phyloP scores from a whole-genome alignment of 2,797 vertebrate genomes.

The Myotis myotis region DNA sequence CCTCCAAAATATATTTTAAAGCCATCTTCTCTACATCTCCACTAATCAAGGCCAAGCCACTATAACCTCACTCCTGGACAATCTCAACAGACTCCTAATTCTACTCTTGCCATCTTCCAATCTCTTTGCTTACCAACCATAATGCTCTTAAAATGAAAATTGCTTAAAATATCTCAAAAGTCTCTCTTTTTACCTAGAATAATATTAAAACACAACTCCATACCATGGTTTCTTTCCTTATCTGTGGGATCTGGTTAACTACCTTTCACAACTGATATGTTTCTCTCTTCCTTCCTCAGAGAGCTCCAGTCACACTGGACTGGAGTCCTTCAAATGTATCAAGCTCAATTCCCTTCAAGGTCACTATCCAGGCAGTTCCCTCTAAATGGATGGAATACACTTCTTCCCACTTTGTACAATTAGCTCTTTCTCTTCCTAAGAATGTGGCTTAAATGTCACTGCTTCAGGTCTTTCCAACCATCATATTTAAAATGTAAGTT shows the following conservation, averaged over 20 bases:
- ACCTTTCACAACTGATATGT: background rate
- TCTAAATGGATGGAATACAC: background rate
- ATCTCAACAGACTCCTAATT: background rate
- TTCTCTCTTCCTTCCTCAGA: background rate
- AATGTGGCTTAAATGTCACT: background rate
- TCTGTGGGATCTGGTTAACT: background rate
- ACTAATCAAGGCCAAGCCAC: background rate
- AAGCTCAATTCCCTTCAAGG: background rate
- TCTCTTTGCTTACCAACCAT: background rate
- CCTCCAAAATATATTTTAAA: background rate
- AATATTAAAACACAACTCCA: background rate
- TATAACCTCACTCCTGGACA: background rate
- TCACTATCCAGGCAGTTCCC: background rate
- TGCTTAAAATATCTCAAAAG: background rate
- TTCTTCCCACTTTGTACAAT: background rate
- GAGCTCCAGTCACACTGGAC: background rate
- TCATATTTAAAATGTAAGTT: background rate
- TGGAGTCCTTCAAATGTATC: background rate
- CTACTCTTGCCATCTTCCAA: background rate
- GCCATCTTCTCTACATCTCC: background rate
- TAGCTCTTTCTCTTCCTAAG: background rate
- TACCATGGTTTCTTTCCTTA: background rate
- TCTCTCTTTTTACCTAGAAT: background rate
- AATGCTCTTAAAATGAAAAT: background rate
- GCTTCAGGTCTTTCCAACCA: background rate